These are phyloP conservation scores for Dufourea novaeangliae DNA, from an alignment of 1,140 invertebrate species.

Conservation along the genomic window DNA sequence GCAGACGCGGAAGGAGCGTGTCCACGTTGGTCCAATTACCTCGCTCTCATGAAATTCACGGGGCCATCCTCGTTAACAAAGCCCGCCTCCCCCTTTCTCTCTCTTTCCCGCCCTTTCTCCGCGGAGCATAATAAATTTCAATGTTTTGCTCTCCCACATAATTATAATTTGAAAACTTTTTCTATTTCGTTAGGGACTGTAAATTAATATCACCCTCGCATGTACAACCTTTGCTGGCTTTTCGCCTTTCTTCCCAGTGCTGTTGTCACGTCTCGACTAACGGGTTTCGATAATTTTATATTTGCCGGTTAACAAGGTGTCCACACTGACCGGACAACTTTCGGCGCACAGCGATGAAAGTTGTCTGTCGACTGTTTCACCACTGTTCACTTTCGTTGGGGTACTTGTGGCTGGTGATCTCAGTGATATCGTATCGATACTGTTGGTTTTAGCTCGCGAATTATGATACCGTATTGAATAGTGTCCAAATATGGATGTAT, in stretches of 20 bases:
- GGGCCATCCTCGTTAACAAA: conserved; percentile 51
- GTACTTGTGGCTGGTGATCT: background rate
- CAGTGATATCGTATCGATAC: too few species aligned
- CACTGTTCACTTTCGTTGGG: background rate
- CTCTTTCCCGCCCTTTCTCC: background rate
- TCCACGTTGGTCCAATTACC: conserved; percentile 56
- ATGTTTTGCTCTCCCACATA: conserved; percentile 38
- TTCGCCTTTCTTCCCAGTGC: background rate
- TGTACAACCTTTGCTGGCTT: too few species aligned
- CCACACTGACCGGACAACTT: background rate
- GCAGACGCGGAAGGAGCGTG: conserved; percentile 18
- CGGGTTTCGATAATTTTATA: conserved; percentile 39
- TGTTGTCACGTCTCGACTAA: background rate
- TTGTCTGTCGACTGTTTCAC: background rate
- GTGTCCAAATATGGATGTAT: too few species aligned
- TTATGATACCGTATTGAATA: too few species aligned
- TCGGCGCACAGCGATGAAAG: conserved; percentile 1
- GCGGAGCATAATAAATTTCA: conserved; percentile 57
- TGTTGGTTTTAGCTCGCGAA: too few species aligned
- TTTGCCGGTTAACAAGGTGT: background rate
- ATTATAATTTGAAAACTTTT: conserved; percentile 53
- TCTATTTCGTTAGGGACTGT: conserved; percentile 43
- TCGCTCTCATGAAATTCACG: conserved; percentile 46
- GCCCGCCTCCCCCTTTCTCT: background rate
- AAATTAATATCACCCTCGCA: conserved; percentile 40